Base-by-base conservation (phyloP, 2,888 invertebrate genomes). In the Coenonympha glycerion region DNA sequence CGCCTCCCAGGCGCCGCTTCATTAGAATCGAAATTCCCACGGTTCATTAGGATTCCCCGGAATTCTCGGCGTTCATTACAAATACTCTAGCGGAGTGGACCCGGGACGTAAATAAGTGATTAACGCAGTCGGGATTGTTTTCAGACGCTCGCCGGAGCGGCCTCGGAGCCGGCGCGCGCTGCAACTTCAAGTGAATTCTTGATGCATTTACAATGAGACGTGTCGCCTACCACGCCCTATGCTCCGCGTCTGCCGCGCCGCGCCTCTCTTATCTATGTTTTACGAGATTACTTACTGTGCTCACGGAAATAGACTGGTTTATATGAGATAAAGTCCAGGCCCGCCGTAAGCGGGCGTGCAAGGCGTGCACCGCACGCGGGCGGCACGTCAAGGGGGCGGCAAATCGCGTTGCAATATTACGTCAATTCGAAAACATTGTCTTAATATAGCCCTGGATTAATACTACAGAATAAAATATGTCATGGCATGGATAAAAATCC, bases 71-170 rank as follows among this genome's bases (percentile, higher is more conserved):
- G 77, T 84, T 84, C 83, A 82, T 86, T 85, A 83, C 76, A 80
- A 82, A 77, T 83, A 78, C 77, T 73, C 76, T 64, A 67, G 70
- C 71, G 73, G 70, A 74, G 79, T 71, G 81, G 80, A 78, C 79
- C 70, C 69, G 65, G 72, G 76, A 71, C 79, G 79, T 86, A 85
- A 87, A 87, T 87, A 86, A 85, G 84, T 85, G 86, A 86, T 86
- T 84, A 86, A 85, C 80, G 79, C 83, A 82, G 83, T 82, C 81
- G 73, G 76, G 76, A 83, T 87, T 87, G 86, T 86, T 86, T 83
- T 83, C 78, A 76, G 76, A 71, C 73, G 71, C 66, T 69, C 65
- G 53, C 53, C 58, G 57, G 58, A 50, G 61, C 58, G 52, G 49
- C 39, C 22, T 24, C 37, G 22, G 22, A 15, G 37, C 58, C 66